Evolutionary conservation across 2,888 invertebrate species (phyloP).

Genomic region (Troglohyphantes excavatus): DNA sequence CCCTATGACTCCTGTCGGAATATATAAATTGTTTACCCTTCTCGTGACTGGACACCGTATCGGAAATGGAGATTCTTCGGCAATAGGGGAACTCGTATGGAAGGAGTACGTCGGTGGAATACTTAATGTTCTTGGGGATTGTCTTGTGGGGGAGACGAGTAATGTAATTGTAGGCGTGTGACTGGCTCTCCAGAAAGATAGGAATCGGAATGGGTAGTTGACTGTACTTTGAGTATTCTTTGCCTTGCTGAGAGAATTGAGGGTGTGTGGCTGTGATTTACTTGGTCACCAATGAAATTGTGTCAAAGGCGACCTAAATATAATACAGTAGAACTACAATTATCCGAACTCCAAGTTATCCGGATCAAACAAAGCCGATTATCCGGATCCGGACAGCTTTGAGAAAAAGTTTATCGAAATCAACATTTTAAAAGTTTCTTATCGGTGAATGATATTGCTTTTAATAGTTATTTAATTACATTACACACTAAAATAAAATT

Average conservation of each 20-base stretch:
- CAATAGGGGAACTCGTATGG: not conserved
- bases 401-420: too few relatives aligned
- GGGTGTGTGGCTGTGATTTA: not conserved
- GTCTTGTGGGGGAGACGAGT: not conserved
- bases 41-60: constrained; percentile 34
- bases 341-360: too few relatives aligned
- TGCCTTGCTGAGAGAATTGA: not conserved
- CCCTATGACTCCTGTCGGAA: constrained; percentile 23
- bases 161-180: constrained; percentile 15
- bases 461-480: too few relatives aligned
- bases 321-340: too few relatives aligned
- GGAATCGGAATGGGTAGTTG: not conserved
- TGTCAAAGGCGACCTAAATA: not conserved
- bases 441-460: too few relatives aligned
- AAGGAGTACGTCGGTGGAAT: not conserved
- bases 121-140: not conserved
- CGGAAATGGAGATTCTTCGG: not conserved
- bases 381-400: too few relatives aligned
- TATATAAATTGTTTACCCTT: constrained; percentile 36
- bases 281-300: not conserved
- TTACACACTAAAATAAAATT: too few relatives aligned
- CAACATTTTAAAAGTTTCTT: too few relatives aligned
- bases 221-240: not conserved
- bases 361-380: too few relatives aligned
- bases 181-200: not conserved